Percentiles rank a stretch among this genome's conserved stretches.
These are phyloP conservation scores for Lineus longissimus DNA, from an alignment of 1,140 invertebrate genomes.

Conservation along the genomic window DNA sequence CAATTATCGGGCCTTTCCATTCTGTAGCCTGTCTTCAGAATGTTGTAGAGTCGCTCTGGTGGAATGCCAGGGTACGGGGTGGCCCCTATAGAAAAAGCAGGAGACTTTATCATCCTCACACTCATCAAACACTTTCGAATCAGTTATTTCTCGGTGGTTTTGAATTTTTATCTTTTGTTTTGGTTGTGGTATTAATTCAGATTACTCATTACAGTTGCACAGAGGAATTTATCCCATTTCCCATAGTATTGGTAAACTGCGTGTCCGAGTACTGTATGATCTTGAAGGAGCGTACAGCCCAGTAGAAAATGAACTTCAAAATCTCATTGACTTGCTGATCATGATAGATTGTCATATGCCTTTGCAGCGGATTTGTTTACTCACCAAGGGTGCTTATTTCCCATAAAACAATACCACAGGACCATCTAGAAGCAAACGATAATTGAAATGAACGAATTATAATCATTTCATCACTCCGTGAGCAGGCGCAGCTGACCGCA, in stretches of 20 bases:
- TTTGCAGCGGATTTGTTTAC: not conserved
- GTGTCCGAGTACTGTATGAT: too few species aligned
- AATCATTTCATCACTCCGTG: too few species aligned
- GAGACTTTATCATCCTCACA: too few species aligned
- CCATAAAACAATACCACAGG: slow-evolving; percentile 49
- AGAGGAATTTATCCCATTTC: too few species aligned
- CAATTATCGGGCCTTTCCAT: slow-evolving; percentile 66
- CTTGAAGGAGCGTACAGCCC: not conserved
- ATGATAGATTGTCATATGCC: too few species aligned
- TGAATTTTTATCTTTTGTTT: too few species aligned
- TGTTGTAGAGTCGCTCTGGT: slow-evolving; percentile 72
- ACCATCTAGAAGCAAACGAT: slow-evolving; percentile 41
- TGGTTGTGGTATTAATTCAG: too few species aligned
- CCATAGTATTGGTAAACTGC: too few species aligned
- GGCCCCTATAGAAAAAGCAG: slow-evolving; percentile 47
- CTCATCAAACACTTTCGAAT: slow-evolving; percentile 43
- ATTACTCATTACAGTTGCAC: too few species aligned
- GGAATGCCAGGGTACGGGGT: slow-evolving; percentile 80
- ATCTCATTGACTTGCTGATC: not conserved
- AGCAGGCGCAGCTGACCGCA: too few species aligned
- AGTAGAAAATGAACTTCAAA: not conserved
- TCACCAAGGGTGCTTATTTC: slow-evolving; percentile 46
- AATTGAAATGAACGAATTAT: too few species aligned
- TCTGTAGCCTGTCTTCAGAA: slow-evolving; percentile 45
- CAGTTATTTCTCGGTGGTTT: slow-evolving; percentile 22